These are phyloP conservation scores for Chloroceryle aenea DNA, from an alignment of 2,113 vertebrate species.

Conservation along the genomic window DNA sequence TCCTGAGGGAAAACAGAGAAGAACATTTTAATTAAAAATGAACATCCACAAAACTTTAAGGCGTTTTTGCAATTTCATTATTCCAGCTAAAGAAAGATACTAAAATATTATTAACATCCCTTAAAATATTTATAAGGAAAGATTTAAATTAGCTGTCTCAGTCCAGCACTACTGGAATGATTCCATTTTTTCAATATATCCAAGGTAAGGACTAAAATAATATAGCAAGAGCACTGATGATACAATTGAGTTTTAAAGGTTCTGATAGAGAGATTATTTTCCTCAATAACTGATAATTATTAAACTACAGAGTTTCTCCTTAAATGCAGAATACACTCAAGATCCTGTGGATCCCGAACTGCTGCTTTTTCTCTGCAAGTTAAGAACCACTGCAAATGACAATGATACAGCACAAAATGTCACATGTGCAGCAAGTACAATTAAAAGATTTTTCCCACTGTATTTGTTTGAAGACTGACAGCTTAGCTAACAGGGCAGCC, in stretches of 20 bases:
- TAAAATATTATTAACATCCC: slow-evolving; percentile 58
- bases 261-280: slow-evolving; percentile 9
- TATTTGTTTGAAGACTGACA: slow-evolving; percentile 63
- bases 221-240: neutral
- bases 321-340: neutral
- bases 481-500: slow-evolving; percentile 48
- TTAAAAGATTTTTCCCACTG: slow-evolving; percentile 53
- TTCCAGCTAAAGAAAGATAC: slow-evolving; percentile 35
- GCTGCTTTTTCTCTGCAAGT: neutral
- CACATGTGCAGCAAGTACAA: slow-evolving; percentile 22
- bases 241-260: neutral
- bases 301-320: neutral
- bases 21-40: slow-evolving; percentile 71
- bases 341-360: neutral
- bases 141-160: slow-evolving; percentile 38
- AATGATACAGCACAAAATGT: slow-evolving; percentile 19
- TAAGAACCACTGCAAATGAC: neutral
- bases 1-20: slow-evolving; percentile 52
- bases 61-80: slow-evolving; percentile 62
- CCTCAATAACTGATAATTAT: neutral
- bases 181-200: neutral
- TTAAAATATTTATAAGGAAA: slow-evolving; percentile 63
- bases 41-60: slow-evolving; percentile 54
- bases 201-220: neutral
- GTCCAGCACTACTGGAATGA: neutral